Conservation (phyloP, 1,140 invertebrate species). For the Pachypeltis micranthus region DNA sequence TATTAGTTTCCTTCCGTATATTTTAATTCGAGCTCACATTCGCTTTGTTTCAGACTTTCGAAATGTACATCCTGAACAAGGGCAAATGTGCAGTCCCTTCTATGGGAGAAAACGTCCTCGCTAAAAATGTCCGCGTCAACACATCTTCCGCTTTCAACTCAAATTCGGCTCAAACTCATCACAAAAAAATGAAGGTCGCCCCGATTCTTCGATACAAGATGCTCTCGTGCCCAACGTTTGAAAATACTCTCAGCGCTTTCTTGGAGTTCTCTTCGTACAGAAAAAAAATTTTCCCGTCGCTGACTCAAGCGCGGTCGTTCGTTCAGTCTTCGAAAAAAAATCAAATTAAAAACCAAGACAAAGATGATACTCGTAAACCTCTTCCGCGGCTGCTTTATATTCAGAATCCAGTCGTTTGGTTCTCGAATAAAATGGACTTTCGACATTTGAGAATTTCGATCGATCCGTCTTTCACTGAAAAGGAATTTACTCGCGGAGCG, state of each 20-base stretch:
- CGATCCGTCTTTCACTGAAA: constrained; percentile 22
- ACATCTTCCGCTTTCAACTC: no score
- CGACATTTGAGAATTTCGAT: constrained; percentile 15
- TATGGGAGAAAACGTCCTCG: background rate
- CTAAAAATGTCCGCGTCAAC: no score
- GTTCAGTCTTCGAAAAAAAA: background rate
- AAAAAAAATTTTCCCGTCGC: no score
- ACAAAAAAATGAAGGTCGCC: no score
- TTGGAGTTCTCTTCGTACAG: no score
- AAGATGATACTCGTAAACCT: background rate
- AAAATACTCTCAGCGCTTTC: no score
- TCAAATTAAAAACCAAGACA: background rate
- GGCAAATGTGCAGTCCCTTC: background rate
- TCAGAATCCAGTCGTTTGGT: constrained; percentile 24
- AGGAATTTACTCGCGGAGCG: constrained; percentile 22
- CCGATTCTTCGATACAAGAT: no score
- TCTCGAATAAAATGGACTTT: constrained; percentile 24
- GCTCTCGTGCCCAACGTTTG: no score
- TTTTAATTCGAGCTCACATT: no score
- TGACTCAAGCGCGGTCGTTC: background rate
- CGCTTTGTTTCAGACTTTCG: no score
- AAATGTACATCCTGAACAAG: background rate
- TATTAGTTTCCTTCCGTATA: no score
- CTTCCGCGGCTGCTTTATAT: constrained; percentile 21
- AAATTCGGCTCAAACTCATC: no score